Evolutionary conservation across 1,140 invertebrate genomes (phyloP).

Genomic region (Aphidius gifuensis): DNA sequence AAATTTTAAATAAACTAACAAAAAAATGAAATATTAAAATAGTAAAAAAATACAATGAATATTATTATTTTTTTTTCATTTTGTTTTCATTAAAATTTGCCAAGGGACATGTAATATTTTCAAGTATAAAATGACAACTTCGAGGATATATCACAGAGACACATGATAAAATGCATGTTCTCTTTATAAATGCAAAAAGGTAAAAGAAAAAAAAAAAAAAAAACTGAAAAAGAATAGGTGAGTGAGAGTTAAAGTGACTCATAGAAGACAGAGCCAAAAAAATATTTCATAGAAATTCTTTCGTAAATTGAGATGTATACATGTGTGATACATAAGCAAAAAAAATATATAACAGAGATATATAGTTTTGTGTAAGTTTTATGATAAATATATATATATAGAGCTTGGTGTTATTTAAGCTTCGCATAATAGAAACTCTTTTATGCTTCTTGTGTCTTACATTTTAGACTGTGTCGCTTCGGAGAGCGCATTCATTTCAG

Average conservation of each 20-base stretch:
- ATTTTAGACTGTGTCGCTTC: slow-evolving; percentile 48
- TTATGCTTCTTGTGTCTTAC: slow-evolving; percentile 54
- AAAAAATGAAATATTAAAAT: too few relatives aligned
- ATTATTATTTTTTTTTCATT: too few relatives aligned
- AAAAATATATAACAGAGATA: neutral
- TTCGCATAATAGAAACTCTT: slow-evolving; percentile 53
- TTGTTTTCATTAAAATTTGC: too few relatives aligned
- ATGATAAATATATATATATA: too few relatives aligned
- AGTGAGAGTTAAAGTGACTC: slow-evolving; percentile 32
- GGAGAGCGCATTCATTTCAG: slow-evolving; percentile 49
- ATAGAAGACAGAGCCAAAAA: slow-evolving; percentile 37
- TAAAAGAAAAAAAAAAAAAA: slow-evolving; percentile 28
- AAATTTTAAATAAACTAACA: too few relatives aligned
- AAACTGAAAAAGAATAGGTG: slow-evolving; percentile 15
- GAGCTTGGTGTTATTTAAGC: slow-evolving; percentile 50
- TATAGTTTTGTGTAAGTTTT: slow-evolving; percentile 8
- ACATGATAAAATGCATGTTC: neutral
- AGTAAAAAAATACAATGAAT: too few relatives aligned
- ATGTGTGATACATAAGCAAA: neutral
- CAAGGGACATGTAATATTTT: too few relatives aligned
- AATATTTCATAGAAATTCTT: slow-evolving; percentile 47
- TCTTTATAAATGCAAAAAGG: slow-evolving; percentile 19
- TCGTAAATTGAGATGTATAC: slow-evolving; percentile 24
- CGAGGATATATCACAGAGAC: too few relatives aligned
- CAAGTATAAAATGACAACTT: too few relatives aligned